These are phyloP conservation scores for Psilopsiagon aurifrons DNA, from an alignment of 2,113 vertebrate species.

Conservation along the genomic window DNA sequence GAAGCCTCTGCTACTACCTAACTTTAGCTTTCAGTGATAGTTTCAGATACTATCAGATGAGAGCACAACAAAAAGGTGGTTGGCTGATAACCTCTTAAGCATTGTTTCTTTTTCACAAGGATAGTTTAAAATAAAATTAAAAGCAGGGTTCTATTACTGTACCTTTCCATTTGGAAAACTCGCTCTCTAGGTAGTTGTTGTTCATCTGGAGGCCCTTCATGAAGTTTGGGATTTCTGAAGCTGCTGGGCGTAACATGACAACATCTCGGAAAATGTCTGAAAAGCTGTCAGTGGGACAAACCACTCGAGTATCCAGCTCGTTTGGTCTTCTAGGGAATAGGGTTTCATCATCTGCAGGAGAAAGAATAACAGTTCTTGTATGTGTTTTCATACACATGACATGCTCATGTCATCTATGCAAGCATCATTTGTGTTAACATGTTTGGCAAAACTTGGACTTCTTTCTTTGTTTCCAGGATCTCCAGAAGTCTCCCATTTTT, in stretches of 20 bases:
- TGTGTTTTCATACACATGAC: background rate
- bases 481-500: background rate
- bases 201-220: slow-evolving; percentile 75
- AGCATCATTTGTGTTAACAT: background rate
- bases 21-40: background rate
- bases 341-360: slow-evolving; percentile 66
- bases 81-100: background rate
- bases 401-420: background rate
- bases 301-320: slow-evolving; percentile 70
- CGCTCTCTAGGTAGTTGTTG: slow-evolving; percentile 67
- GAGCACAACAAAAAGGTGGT: background rate
- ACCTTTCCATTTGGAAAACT: slow-evolving; percentile 82
- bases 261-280: slow-evolving; percentile 70
- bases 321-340: slow-evolving; percentile 55
- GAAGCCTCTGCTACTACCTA: background rate
- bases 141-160: background rate
- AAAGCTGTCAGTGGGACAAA: slow-evolving; percentile 67
- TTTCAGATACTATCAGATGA: background rate
- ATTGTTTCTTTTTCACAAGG: background rate
- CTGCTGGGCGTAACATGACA: slow-evolving; percentile 70
- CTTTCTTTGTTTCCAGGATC: background rate
- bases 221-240: slow-evolving; percentile 79
- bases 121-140: background rate
- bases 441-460: background rate
- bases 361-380: background rate